phyloP scores from a whole-genome alignment of 2,113 vertebrate genomes.

The Prietella phreatophila region DNA sequence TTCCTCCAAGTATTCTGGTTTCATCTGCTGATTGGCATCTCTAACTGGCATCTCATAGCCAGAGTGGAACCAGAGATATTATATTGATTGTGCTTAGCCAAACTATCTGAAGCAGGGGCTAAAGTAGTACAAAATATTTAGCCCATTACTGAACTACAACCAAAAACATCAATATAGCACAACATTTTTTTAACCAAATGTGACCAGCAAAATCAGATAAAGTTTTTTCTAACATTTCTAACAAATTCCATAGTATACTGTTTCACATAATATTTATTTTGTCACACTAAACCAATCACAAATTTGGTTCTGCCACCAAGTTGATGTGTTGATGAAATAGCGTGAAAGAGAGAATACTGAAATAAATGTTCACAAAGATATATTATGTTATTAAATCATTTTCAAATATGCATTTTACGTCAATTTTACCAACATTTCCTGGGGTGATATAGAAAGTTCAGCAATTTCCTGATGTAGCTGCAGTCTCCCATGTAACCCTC shows the following conservation, averaged over 20 bases:
- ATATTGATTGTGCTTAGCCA: background rate
- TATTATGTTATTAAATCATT: background rate
- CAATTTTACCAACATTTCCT: background rate
- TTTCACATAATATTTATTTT: background rate
- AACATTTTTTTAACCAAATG: too few relatives aligned
- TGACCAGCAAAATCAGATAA: background rate
- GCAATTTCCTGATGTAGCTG: background rate
- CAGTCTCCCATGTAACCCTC: background rate
- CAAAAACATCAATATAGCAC: too few relatives aligned
- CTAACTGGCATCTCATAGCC: too few relatives aligned
- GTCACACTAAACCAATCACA: background rate
- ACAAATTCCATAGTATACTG: background rate
- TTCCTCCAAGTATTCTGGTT: too few relatives aligned
- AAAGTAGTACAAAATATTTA: background rate
- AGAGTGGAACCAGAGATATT: background rate
- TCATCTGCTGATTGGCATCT: too few relatives aligned
- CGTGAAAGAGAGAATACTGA: background rate
- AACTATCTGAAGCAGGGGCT: too few relatives aligned
- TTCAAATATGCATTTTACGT: background rate
- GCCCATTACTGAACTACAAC: background rate
- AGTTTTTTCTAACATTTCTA: background rate
- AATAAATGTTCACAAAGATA: background rate
- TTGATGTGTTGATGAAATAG: background rate
- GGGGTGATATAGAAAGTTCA: background rate
- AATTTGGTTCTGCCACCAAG: too few relatives aligned